These are phyloP conservation scores for Uromys caudimaculatus DNA, from an alignment of 2,797 vertebrate genomes.

Conservation along the genomic window DNA sequence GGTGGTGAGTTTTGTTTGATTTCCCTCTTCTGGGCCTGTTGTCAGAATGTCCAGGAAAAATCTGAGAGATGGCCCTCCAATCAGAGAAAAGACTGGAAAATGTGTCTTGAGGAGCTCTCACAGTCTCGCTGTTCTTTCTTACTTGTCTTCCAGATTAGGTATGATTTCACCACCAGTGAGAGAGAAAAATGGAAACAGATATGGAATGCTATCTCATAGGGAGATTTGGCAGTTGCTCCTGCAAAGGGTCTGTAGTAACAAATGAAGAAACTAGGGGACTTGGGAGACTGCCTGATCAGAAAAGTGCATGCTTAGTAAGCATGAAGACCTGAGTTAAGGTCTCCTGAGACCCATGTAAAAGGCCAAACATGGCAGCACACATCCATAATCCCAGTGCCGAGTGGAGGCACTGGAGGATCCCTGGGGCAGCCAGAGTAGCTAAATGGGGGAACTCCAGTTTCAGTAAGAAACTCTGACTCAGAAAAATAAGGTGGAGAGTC, in stretches of 20 bases:
- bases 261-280: neutral
- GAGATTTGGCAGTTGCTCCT: neutral
- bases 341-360: neutral
- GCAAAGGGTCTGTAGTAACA: neutral
- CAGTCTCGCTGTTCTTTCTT: neutral
- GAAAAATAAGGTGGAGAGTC: neutral
- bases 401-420: neutral
- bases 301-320: neutral
- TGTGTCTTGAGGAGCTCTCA: constrained; percentile 23
- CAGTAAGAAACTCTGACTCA: neutral
- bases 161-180: neutral
- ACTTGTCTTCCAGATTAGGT: constrained; percentile 10
- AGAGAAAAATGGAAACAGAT: neutral
- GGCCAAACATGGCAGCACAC: neutral
- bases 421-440: neutral
- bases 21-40: neutral
- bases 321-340: neutral
- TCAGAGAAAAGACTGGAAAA: constrained; percentile 24
- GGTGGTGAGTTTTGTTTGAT: neutral
- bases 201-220: fast-evolving
- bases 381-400: neutral
- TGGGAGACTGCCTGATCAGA: neutral
- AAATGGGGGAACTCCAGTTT: neutral
- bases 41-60: constrained; percentile 51
- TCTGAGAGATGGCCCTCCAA: constrained; percentile 63